phyloP scores from a whole-genome alignment of 2,113 vertebrate species.

The Odontophorus gujanensis region DNA sequence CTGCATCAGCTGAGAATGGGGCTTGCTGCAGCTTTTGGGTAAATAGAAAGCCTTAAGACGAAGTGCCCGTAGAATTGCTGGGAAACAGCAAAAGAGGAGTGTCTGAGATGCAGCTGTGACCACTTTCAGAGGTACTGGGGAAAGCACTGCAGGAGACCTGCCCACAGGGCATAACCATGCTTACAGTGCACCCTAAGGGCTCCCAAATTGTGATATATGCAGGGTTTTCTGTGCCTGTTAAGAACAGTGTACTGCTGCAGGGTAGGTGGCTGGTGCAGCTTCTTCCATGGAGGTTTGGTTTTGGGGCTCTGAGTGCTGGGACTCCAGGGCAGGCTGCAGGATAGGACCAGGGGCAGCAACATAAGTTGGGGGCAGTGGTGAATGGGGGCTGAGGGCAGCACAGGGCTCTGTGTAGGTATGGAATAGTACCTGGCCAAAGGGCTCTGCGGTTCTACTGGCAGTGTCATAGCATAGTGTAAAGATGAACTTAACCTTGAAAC shows the following conservation, averaged over 20 bases:
- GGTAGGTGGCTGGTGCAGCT: not conserved
- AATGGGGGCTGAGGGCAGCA: not conserved
- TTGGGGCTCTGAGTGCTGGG: not conserved
- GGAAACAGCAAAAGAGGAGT: not conserved
- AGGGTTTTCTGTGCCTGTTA: not conserved
- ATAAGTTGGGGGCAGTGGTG: not conserved
- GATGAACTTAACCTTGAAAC: conserved; percentile 18
- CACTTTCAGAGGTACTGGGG: not conserved
- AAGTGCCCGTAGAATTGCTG: not conserved
- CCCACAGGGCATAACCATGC: not conserved
- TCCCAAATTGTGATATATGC: not conserved
- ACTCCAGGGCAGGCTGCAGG: not conserved
- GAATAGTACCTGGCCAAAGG: not conserved
- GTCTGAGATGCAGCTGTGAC: rapidly evolving
- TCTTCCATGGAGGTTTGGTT: not conserved
- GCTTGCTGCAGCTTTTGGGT: not conserved
- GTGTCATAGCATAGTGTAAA: not conserved
- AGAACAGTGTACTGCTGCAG: not conserved
- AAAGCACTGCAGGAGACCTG: not conserved
- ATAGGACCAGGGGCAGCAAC: not conserved
- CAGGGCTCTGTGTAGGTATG: not conserved
- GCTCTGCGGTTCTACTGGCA: not conserved
- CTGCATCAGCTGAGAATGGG: not conserved
- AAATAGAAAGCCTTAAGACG: not conserved
- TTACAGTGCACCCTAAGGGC: rapidly evolving